phyloP scores from a whole-genome alignment of 1,140 invertebrate genomes.

The Drosophila leontia region DNA sequence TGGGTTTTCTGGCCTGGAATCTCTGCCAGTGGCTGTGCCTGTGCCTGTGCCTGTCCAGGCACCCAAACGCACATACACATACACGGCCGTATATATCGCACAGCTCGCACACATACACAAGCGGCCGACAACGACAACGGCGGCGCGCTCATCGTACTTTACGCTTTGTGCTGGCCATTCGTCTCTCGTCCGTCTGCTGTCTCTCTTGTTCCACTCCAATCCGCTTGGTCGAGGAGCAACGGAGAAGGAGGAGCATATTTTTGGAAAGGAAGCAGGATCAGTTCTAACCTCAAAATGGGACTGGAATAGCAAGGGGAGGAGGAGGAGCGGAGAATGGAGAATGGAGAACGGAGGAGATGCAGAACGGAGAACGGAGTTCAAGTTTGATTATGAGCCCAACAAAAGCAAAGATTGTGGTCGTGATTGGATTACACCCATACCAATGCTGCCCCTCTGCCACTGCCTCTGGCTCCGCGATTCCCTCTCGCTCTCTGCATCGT shows the following conservation, averaged over 20 bases:
- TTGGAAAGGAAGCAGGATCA: slow-evolving; percentile 45
- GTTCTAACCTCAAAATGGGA: slow-evolving; percentile 47
- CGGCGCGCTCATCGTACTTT: slow-evolving; percentile 51
- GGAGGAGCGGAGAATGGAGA: slow-evolving; percentile 12
- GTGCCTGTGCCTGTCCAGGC: slow-evolving; percentile 33
- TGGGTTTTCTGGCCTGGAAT: slow-evolving; percentile 39
- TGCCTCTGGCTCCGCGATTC: slow-evolving; percentile 1
- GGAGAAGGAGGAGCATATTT: slow-evolving; percentile 11
- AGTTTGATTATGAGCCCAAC: slow-evolving; percentile 38
- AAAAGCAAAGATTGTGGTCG: slow-evolving; percentile 38
- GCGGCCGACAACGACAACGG: neutral
- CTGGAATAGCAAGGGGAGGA: slow-evolving; percentile 12
- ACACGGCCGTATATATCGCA: neutral
- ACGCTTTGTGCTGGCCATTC: slow-evolving; percentile 55
- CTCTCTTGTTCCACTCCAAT: slow-evolving; percentile 13
- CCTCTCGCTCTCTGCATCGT: slow-evolving; percentile 33
- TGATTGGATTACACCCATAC: slow-evolving; percentile 42
- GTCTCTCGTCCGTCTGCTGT: slow-evolving; percentile 15
- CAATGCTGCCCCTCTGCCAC: slow-evolving; percentile 13
- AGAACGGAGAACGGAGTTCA: slow-evolving; percentile 27
- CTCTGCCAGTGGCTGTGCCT: slow-evolving; percentile 20
- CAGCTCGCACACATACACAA: slow-evolving; percentile 9
- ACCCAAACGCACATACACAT: slow-evolving; percentile 3
- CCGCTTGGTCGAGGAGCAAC: slow-evolving; percentile 11
- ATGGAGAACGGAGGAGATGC: neutral